Evolutionary conservation across 2,113 vertebrate species (phyloP).

Genomic region (Dicerorhinus sumatrensis): DNA sequence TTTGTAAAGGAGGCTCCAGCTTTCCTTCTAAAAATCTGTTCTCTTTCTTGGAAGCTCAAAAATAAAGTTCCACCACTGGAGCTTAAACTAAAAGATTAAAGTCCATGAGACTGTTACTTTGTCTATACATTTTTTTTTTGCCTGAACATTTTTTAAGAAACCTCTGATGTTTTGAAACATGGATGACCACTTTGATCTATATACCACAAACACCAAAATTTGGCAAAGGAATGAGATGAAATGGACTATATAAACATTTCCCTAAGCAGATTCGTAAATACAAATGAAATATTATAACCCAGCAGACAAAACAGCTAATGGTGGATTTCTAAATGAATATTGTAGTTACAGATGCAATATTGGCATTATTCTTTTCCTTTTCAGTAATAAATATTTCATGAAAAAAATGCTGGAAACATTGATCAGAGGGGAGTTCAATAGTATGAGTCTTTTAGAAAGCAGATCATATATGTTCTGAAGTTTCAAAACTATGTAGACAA

Average conservation of each 20-base stretch:
- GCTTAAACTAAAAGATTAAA: slow-evolving; percentile 53
- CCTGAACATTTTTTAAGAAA: slow-evolving; percentile 25
- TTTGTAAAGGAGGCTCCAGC: neutral
- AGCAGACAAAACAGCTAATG: slow-evolving; percentile 31
- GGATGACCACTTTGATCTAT: slow-evolving; percentile 21
- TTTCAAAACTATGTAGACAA: slow-evolving; percentile 51
- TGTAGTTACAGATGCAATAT: slow-evolving; percentile 20
- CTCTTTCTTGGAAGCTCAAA: slow-evolving; percentile 22
- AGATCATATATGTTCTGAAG: slow-evolving; percentile 28
- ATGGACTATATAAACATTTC: neutral
- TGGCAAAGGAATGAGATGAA: slow-evolving; percentile 4
- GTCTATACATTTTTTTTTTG: neutral
- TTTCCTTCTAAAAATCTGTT: slow-evolving; percentile 57
- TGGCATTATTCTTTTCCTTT: slow-evolving; percentile 57
- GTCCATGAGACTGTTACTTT: slow-evolving; percentile 9
- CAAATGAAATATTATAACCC: slow-evolving; percentile 57
- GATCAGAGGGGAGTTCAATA: neutral
- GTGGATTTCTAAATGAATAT: neutral
- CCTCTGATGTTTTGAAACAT: slow-evolving; percentile 38
- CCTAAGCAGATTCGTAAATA: slow-evolving; percentile 27
- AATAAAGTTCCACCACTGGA: slow-evolving; percentile 41
- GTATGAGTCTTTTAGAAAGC: slow-evolving; percentile 45
- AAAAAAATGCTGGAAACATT: slow-evolving; percentile 41
- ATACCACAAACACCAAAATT: slow-evolving; percentile 4
- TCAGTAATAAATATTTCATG: slow-evolving; percentile 56